Evolutionary conservation across 2,113 vertebrate genomes (phyloP).

Genomic region (Strix aluco): DNA sequence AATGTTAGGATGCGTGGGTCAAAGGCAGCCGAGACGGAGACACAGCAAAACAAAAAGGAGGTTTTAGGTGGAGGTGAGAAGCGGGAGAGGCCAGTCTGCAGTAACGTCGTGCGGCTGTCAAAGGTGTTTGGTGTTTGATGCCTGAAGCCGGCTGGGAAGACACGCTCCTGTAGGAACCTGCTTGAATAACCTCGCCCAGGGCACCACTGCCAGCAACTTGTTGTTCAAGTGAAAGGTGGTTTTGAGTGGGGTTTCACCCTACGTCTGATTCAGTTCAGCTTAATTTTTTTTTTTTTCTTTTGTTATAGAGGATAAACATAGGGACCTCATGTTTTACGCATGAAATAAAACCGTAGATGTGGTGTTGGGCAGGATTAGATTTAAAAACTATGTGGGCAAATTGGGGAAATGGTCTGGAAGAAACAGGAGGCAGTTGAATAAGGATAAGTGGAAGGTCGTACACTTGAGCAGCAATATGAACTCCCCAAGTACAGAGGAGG

Average conservation of each 20-base stretch:
- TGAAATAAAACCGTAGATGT: not conserved
- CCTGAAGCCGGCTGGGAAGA: not conserved
- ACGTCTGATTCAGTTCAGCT: accelerated
- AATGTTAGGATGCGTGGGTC: accelerated
- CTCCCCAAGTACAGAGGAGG: not conserved
- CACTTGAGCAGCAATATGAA: not conserved
- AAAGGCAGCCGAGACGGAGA: not conserved
- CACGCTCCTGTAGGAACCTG: accelerated
- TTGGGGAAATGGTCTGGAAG: not conserved
- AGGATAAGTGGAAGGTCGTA: not conserved
- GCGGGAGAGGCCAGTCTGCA: not conserved
- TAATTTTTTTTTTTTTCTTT: not conserved
- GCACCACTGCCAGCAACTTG: accelerated
- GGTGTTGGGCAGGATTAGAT: not conserved
- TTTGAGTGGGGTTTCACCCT: not conserved
- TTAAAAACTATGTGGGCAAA: not conserved
- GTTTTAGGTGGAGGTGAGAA: not conserved
- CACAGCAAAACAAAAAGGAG: not conserved
- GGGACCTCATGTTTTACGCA: not conserved
- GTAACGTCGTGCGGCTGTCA: accelerated
- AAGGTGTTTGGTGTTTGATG: not conserved
- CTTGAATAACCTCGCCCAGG: not conserved
- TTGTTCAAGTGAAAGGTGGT: not conserved
- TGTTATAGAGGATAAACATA: not conserved
- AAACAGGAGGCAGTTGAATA: not conserved